These are phyloP conservation scores for Tretioscincus oriximinensis DNA, from an alignment of 2,113 vertebrate species.

Conservation along the genomic window DNA sequence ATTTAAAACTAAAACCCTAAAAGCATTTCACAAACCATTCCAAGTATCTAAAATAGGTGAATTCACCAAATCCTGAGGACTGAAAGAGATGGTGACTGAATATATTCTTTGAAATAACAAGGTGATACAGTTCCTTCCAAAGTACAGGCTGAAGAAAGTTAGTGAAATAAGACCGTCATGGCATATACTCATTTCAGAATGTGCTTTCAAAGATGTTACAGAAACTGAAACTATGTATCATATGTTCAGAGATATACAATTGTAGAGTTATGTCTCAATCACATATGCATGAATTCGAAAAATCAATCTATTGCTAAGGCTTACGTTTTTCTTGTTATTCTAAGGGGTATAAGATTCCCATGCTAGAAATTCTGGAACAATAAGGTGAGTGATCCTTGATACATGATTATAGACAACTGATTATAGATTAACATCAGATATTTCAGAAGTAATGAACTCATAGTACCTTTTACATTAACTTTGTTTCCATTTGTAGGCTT, in stretches of 20 bases:
- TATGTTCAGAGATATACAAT: not conserved
- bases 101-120: constrained; percentile 82
- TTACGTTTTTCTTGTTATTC: too few species aligned
- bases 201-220: constrained; percentile 37
- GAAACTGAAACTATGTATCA: not conserved
- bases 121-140: constrained; percentile 68
- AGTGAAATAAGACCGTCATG: constrained; percentile 72
- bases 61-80: constrained; percentile 78
- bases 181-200: constrained; percentile 56
- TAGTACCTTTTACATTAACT: constrained; percentile 75
- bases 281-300: not conserved
- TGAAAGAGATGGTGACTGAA: constrained; percentile 74
- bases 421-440: constrained; percentile 39
- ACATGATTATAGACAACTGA: constrained; percentile 22
- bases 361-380: constrained; percentile 25
- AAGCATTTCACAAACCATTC: constrained; percentile 77
- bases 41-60: constrained; percentile 81
- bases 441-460: constrained; percentile 40
- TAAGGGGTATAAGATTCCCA: too few species aligned
- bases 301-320: constrained; percentile 36
- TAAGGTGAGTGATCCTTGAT: constrained; percentile 37
- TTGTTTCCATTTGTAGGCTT: constrained; percentile 45
- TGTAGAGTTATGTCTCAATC: not conserved
- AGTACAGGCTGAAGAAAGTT: constrained; percentile 74
- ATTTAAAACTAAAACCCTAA: constrained; percentile 78